Evolutionary conservation across 2,888 invertebrate species (phyloP).

Genomic region (Apotomis capreana): DNA sequence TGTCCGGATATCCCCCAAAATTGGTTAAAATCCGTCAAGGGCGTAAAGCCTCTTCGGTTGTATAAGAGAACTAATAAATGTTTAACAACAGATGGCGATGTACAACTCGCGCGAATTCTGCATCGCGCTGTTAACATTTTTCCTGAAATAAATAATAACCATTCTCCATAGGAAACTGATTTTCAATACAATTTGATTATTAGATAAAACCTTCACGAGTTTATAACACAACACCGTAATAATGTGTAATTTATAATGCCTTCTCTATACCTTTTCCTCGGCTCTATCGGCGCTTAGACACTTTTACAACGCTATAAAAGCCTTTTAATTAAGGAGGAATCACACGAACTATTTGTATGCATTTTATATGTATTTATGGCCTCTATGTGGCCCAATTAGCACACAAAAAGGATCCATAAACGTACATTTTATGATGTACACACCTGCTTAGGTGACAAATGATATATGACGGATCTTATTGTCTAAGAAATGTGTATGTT

Average conservation of each 20-base stretch:
- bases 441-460: constrained; percentile 39
- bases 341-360: constrained; percentile 57
- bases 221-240: too few species aligned
- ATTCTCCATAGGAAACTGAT: too few species aligned
- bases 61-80: too few species aligned
- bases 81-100: too few species aligned
- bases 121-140: too few species aligned
- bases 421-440: constrained; percentile 35
- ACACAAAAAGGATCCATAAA: constrained; percentile 46
- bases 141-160: too few species aligned
- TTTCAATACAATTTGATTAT: too few species aligned
- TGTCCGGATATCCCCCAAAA: too few species aligned
- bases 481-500: not conserved
- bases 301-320: constrained; percentile 75
- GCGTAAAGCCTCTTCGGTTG: too few species aligned
- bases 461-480: constrained; percentile 32
- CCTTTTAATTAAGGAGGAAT: constrained; percentile 80
- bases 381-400: constrained; percentile 65
- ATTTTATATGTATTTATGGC: constrained; percentile 52
- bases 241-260: not conserved
- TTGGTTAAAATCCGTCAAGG: too few species aligned
- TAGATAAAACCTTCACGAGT: too few species aligned
- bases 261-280: constrained; percentile 39
- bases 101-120: too few species aligned
- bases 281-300: constrained; percentile 66